Percentiles rank a stretch among this genome's conserved stretches.
These are phyloP conservation scores for Sycophaga agraensis DNA, from an alignment of 1,140 invertebrate genomes.

Conservation along the genomic window DNA sequence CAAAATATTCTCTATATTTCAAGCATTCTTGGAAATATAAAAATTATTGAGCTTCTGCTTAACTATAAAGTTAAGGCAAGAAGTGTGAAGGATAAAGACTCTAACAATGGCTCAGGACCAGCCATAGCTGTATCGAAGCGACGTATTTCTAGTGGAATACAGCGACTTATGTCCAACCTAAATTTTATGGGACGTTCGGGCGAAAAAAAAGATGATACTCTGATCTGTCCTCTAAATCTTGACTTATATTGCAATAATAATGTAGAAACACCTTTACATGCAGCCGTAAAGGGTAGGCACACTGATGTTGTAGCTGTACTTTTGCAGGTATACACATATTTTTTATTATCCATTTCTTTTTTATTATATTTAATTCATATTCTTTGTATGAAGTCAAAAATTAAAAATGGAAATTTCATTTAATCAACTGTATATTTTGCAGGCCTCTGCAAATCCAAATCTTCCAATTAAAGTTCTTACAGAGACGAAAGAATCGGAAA, in stretches of 20 bases:
- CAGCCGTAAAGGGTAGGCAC: conserved; percentile 76
- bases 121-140: conserved; percentile 65
- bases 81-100: conserved; percentile 59
- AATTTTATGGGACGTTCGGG: conserved; percentile 60
- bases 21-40: conserved; percentile 78
- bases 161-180: conserved; percentile 81
- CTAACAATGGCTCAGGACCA: conserved; percentile 32
- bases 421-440: conserved; percentile 18
- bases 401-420: no score
- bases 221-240: conserved; percentile 69
- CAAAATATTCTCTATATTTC: conserved; percentile 89
- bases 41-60: conserved; percentile 77
- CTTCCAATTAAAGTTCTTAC: conserved; percentile 59
- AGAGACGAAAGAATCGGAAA: conserved; percentile 53
- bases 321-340: conserved; percentile 61
- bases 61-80: conserved; percentile 71
- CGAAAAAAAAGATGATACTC: conserved; percentile 61
- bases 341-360: no score
- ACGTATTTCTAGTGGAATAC: conserved; percentile 83
- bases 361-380: no score
- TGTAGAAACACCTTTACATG: conserved; percentile 75
- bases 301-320: conserved; percentile 74
- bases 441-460: conserved; percentile 74
- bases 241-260: conserved; percentile 76
- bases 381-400: no score